Base-by-base conservation (phyloP, 2,797 vertebrate genomes). In the Prionace glauca region DNA sequence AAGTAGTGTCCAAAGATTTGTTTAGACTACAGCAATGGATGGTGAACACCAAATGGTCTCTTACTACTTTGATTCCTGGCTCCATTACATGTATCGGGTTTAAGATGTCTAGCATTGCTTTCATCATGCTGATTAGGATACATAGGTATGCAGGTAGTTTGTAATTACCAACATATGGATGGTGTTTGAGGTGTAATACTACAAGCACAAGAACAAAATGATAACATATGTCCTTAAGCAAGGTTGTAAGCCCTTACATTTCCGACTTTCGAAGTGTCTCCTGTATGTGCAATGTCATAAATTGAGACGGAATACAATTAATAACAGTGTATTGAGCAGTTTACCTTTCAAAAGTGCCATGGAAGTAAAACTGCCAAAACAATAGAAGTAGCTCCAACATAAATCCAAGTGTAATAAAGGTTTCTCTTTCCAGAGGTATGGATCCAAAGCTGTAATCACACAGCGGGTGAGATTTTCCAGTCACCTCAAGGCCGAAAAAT, bases 51-150 rank as follows among this genome's bases (percentile, higher is more conserved):
- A 95, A 95, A 77, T 95, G 45, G 45, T 72, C 71, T 72, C 69
- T 67, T 95, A 41, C 93, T n/a, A 50, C 45, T 95, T 95, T 95
- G 93, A 74, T 74, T 95, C 71, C 41, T 77, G 62, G 71, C 71
- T 91, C 88, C 65, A n/a, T 91, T 91, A 91, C 88, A 91, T 77
- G 93, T 60, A 95, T 95, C 50, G 60, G 45, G 93, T 95, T 95
- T 72, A 95, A n/a, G 26, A 95, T n/a, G 93, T 95, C 93, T 77
- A 45, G 69, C 45, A 77, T 60, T 74, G 71, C 72, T 74, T 74
- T 72, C 71, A 95, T 95, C 93, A 60, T 60, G 29, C 71, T 95
- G 93, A 95, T 77, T 74, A 50, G 41, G 26, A 16, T 77, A 50
- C 60, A 77, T 77, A 95, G 67, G 93, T 95, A 56, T 95, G 29